phyloP scores from a whole-genome alignment of 1,140 invertebrate genomes.

The Temnothorax nylanderi region DNA sequence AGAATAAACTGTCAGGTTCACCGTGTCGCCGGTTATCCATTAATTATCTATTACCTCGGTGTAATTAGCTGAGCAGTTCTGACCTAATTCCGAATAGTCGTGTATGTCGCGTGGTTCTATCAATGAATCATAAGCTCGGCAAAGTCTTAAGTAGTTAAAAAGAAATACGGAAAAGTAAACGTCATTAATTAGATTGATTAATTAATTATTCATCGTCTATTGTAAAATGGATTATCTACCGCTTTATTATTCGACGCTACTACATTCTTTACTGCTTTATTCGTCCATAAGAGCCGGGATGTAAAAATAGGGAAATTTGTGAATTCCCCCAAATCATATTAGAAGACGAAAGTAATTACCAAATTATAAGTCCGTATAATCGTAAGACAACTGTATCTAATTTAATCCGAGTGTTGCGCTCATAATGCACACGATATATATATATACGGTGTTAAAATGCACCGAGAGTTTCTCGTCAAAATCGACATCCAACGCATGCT shows the following conservation, averaged over 20 bases:
- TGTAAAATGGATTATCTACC: neutral
- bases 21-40: constrained; percentile 53
- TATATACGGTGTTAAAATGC: neutral
- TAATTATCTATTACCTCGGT: constrained; percentile 53
- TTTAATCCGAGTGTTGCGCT: neutral
- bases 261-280: neutral
- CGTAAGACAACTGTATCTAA: neutral
- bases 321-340: neutral
- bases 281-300: neutral
- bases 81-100: constrained; percentile 43
- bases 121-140: constrained; percentile 36
- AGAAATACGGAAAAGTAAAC: neutral
- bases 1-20: constrained; percentile 51
- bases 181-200: neutral
- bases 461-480: neutral
- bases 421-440: neutral
- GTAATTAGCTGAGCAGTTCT: constrained; percentile 51
- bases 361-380: neutral
- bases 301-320: neutral
- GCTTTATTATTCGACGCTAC: neutral
- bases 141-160: neutral
- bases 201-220: neutral
- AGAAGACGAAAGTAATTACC: neutral
- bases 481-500: constrained; percentile 20
- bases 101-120: neutral